Evolutionary conservation across 2,113 vertebrate genomes (phyloP), one percentile per base, ranked within the genome.

Genomic region (Chunga burmeisteri): DNA sequence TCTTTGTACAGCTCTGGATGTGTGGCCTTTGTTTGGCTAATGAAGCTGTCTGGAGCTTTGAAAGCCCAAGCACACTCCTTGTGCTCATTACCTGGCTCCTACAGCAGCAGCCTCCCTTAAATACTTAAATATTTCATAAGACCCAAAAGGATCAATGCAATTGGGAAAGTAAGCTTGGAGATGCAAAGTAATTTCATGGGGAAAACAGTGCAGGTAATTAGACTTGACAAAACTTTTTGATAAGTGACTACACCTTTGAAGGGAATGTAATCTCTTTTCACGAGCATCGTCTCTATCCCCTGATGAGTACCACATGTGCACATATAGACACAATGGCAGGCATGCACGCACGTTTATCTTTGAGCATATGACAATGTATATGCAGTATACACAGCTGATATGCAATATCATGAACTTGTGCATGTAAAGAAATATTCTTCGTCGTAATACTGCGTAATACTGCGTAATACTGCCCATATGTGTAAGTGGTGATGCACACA

Each of bases 1-100:
- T 88, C 90, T 90, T 46, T 42, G 59, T 65, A 13, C 68, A 59
- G 63, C 44, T 81, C 73, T 85, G 44, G 79, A 58, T 1, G 0
- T 12, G 32, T 61, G 82, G 68, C 36, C 73, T 85, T 94, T 81
- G 62, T 86, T 86, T 72, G 59, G 22, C 61, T 88, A 66, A 85
- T 85, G 79, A 88, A 86, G 86, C 94, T 56, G 40, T 55, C 46
- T 29, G 53, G 26, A 49, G 66, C 65, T 88, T 70, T 94, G 86
- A 88, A 78, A 96, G 63, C 40, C 46, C 55, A 49, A 16, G n/a
- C 61, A 16, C 32, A 65, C 40, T 81, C 40, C 15, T 70, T 5
- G 26, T 23, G 38, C 79, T 95, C 74, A 56, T 79, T 74, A 83
- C 42, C 34, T 52, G 66, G 18, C 32, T 94, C 30, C 63, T 84